These are phyloP conservation scores for Gavia stellata DNA, from an alignment of 2,113 vertebrate genomes.

Conservation along the genomic window DNA sequence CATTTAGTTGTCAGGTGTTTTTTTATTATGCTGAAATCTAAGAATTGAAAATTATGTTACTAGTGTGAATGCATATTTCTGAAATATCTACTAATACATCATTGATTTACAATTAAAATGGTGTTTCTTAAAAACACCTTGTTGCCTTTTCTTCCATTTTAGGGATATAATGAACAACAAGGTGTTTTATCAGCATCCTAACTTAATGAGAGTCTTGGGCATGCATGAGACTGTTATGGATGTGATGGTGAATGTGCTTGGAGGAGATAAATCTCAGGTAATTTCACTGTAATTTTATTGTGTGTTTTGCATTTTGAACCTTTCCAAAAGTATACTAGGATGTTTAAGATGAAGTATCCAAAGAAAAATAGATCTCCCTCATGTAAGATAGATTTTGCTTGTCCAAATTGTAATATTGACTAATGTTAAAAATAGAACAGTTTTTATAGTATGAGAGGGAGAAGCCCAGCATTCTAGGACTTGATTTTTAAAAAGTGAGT, in stretches of 20 bases:
- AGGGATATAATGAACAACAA: constrained; percentile 99
- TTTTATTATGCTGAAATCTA: neutral
- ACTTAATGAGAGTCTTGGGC: constrained; percentile 95
- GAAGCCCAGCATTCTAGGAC: neutral
- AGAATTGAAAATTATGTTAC: neutral
- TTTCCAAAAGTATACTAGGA: neutral
- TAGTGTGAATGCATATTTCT: neutral
- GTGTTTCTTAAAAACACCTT: neutral
- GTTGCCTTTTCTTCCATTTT: neutral
- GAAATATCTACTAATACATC: neutral
- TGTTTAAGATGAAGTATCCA: neutral
- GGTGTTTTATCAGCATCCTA: constrained; percentile 98
- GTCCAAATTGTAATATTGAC: neutral
- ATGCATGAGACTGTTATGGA: constrained; percentile 99
- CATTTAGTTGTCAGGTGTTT: neutral
- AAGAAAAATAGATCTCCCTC: neutral
- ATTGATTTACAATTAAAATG: neutral
- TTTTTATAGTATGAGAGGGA: neutral
- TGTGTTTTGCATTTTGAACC: neutral
- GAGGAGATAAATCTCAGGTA: constrained; percentile 95
- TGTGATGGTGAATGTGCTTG: constrained; percentile 98
- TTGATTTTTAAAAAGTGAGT: neutral
- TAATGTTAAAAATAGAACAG: neutral
- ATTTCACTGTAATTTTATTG: neutral
- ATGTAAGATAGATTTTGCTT: neutral